Evolutionary conservation across 1,140 invertebrate species (phyloP), one percentile per base, ranked within the genome.

Genomic region (Zaprionus ornatus): DNA sequence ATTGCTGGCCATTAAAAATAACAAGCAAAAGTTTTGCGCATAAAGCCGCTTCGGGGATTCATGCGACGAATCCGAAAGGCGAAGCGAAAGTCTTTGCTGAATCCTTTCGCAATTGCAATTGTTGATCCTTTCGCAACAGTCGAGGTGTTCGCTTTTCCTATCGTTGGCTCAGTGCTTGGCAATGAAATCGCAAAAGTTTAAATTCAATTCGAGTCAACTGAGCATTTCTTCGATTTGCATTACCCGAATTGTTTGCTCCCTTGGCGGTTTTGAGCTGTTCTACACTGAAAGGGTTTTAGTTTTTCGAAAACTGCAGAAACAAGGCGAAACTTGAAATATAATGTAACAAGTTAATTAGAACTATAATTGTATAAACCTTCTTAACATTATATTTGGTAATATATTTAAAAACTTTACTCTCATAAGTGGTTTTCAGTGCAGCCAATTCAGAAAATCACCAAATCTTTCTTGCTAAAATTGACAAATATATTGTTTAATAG

Each of bases 21-120:
- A 90, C 85, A 90, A 90, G 85, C 85, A 90, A 90, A 90, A 90
- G 75, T 90, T 90, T 90, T 90, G 82, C 85, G 79, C 86, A 90
- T 90, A 90, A 90, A 90, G 79, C 82, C 85, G 85, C 85, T 90
- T 90, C 82, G 86, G 85, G 85, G 86, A 90, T 90, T 90, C 85
- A 90, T 90, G 82, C 86, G 74, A 57, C 74, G 77, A 77, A 73
- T 76, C 77, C 74, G 80, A 80, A 83, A 72, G 74, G 84, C 84
- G 84, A 71, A 15, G 52, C 52, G 69, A 90, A 90, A 77, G 80
- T 90, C 85, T 74, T 70, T 52, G 67, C 86, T 73, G 85, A 90
- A 90, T 90, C 85, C 85, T 90, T 90, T 90, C 75, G 68, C 86
- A 83, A 90, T 90, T 90, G 86, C 85, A 90, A 90, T 90, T 90